A percentile compares a stretch with the other conserved stretches of the same genome.
These are phyloP conservation scores for Drosophila orena DNA, from an alignment of 1,140 invertebrate species.

Conservation along the genomic window DNA sequence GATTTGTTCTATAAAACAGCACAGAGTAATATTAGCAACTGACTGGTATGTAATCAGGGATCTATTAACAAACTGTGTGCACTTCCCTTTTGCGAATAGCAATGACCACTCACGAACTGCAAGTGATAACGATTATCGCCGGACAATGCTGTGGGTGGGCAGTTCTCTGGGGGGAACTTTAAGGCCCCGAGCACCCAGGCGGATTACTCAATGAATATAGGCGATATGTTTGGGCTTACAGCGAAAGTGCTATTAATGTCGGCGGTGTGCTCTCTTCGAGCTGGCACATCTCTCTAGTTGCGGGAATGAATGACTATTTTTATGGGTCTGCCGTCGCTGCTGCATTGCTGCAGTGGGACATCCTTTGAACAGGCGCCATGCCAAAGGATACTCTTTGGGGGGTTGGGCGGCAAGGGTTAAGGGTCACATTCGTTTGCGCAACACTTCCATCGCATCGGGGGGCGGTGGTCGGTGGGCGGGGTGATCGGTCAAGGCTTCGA, in stretches of 20 bases:
- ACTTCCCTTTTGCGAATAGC: neutral
- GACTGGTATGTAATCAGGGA: neutral
- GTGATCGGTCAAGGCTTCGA: constrained; percentile 75
- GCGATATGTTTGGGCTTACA: constrained; percentile 24
- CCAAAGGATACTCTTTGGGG: constrained; percentile 14
- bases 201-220: constrained; percentile 66
- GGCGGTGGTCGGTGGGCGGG: constrained; percentile 22
- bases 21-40: neutral
- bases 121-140: constrained; percentile 62
- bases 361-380: constrained; percentile 39
- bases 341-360: constrained; percentile 15
- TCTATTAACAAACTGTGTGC: neutral
- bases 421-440: constrained; percentile 67
- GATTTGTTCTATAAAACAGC: neutral
- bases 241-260: constrained; percentile 76
- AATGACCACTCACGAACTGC: constrained; percentile 20
- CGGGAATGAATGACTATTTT: constrained; percentile 59
- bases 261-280: neutral
- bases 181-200: constrained; percentile 1
- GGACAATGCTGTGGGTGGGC: neutral
- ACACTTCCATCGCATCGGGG: constrained; percentile 17
- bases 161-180: constrained; percentile 19
- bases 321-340: constrained; percentile 11
- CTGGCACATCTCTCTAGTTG: constrained; percentile 4
- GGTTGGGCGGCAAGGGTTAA: neutral